Percentiles rank a stretch among this genome's conserved stretches.
phyloP scores from a whole-genome alignment of 2,113 vertebrate species.

The Genyomyrus donnyi region DNA sequence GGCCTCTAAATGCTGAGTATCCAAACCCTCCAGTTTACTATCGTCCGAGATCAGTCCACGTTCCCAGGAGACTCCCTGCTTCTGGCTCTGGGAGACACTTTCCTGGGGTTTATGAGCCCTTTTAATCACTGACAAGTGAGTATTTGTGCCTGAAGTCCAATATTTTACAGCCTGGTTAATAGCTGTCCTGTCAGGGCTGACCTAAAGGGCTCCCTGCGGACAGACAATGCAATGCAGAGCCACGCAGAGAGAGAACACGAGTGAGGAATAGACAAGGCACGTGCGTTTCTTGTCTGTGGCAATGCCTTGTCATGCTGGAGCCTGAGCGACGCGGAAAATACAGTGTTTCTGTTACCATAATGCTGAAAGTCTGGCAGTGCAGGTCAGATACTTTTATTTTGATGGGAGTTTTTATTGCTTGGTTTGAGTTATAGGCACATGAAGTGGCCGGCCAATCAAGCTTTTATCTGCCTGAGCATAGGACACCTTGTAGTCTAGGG shows the following conservation, averaged over 20 bases:
- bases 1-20: neutral
- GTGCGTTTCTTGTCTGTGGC: neutral
- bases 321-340: neutral
- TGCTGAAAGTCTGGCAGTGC: neutral
- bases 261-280: neutral
- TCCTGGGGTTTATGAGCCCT: neutral
- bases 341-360: neutral
- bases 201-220: neutral
- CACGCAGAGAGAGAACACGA: neutral
- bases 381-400: neutral
- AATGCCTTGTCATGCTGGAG: neutral
- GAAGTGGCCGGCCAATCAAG: neutral
- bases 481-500: neutral
- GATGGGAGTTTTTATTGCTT: neutral
- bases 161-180: neutral
- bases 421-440: neutral
- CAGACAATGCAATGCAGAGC: neutral
- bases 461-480: neutral
- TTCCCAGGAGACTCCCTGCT: neutral
- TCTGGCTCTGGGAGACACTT: neutral
- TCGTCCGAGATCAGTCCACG: neutral
- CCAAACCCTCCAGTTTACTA: neutral
- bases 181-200: neutral
- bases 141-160: neutral
- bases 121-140: conserved; percentile 3